These are phyloP conservation scores for Callimico goeldii DNA, from an alignment of 2,797 vertebrate species.

Conservation along the genomic window DNA sequence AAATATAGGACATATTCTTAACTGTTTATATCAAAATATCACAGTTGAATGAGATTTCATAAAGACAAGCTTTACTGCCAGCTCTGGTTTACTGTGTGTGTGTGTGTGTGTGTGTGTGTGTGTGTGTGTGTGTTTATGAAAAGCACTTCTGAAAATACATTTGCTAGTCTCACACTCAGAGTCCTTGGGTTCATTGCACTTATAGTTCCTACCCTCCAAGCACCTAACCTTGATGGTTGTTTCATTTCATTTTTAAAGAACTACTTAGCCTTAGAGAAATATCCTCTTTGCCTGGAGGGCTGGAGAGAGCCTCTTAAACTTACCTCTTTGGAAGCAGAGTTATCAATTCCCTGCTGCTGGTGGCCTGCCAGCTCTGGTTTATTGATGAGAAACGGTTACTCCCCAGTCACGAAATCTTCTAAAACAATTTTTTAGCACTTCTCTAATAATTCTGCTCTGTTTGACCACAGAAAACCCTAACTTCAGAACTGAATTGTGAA, in stretches of 20 bases:
- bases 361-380: not conserved
- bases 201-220: not conserved
- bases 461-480: conserved; percentile 57
- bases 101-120: not conserved
- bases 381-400: conserved; percentile 42
- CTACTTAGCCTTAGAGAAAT: too few relatives aligned
- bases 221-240: not conserved
- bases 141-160: not conserved
- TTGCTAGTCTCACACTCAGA: not conserved
- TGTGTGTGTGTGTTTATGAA: not conserved
- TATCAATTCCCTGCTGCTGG: conserved; percentile 54
- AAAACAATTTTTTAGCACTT: not conserved
- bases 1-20: not conserved
- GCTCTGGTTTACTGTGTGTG: not conserved
- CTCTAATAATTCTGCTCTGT: conserved; percentile 62
- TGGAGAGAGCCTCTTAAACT: not conserved
- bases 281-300: conserved; percentile 44
- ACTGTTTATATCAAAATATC: not conserved
- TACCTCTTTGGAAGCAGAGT: not conserved
- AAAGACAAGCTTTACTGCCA: not conserved
- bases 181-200: not conserved
- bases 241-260: too few relatives aligned
- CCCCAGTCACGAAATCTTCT: conserved; percentile 55
- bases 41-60: not conserved
- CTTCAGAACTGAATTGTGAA: conserved; percentile 48